Evolutionary conservation across 2,113 vertebrate genomes (phyloP).

Genomic region (Chitala chitala): DNA sequence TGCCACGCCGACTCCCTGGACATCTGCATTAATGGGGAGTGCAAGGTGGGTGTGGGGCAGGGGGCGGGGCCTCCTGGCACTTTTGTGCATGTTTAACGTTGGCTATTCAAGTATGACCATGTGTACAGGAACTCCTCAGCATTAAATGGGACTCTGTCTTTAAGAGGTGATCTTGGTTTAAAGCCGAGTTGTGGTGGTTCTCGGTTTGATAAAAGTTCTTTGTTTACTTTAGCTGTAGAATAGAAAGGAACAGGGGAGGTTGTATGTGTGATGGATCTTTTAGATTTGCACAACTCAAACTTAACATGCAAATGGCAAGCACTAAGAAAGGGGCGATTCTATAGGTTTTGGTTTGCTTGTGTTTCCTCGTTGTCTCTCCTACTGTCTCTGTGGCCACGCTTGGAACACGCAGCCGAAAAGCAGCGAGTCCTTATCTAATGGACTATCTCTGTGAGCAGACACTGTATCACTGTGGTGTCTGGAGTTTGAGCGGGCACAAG

Average conservation of each 20-base stretch:
- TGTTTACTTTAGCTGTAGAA: too few species aligned
- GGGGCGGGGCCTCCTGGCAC: slow-evolving; percentile 21
- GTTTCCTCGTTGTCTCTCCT: not conserved
- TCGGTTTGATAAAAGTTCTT: too few species aligned
- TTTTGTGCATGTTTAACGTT: not conserved
- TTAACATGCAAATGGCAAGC: too few species aligned
- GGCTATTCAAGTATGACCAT: too few species aligned
- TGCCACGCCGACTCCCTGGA: slow-evolving; percentile 93
- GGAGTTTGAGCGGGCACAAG: not conserved
- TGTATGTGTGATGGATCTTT: too few species aligned
- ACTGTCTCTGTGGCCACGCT: not conserved
- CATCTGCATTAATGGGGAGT: slow-evolving; percentile 99
- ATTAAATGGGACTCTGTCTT: too few species aligned
- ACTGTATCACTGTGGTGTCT: not conserved
- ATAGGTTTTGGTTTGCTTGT: not conserved
- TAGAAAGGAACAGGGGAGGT: too few species aligned
- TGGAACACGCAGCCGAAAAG: not conserved
- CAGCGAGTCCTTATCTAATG: slow-evolving; percentile 26
- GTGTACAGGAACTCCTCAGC: too few species aligned
- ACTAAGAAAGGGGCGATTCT: not conserved
- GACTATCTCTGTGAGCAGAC: slow-evolving; percentile 18
- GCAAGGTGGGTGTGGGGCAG: slow-evolving; percentile 78
- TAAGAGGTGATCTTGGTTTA: too few species aligned
- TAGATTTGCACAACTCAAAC: too few species aligned
- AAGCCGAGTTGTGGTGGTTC: too few species aligned